Evolutionary conservation across 2,113 vertebrate species (phyloP).

Genomic region (Nannospalax galili): DNA sequence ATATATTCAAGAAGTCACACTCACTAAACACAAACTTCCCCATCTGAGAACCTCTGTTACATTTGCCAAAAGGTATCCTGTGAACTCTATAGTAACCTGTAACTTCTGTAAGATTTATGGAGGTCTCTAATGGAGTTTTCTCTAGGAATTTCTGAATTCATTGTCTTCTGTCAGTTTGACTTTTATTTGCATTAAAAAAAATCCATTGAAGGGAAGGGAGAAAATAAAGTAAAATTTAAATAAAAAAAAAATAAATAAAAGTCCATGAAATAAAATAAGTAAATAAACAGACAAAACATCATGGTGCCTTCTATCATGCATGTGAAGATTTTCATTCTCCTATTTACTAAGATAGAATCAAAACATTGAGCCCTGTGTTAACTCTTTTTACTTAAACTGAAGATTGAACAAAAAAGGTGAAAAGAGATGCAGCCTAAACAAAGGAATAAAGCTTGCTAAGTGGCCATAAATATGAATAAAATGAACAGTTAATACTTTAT

Average conservation of each 20-base stretch:
- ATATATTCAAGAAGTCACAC: conserved; percentile 11
- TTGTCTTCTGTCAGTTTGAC: not conserved
- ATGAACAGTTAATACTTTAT: conserved; percentile 76
- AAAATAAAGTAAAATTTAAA: not conserved
- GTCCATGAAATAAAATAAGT: not conserved
- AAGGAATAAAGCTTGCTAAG: conserved; percentile 53
- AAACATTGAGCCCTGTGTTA: conserved; percentile 77
- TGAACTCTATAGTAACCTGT: not conserved
- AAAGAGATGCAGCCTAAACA: conserved; percentile 68
- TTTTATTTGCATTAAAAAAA: conserved; percentile 21
- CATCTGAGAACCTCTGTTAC: not conserved
- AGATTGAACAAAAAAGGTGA: conserved; percentile 61
- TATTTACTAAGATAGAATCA: conserved; percentile 80
- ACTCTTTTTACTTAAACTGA: conserved; percentile 71
- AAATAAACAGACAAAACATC: not conserved
- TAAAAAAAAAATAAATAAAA: not conserved
- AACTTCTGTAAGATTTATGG: conserved; percentile 9
- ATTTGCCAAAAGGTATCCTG: not conserved
- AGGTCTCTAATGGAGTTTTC: not conserved
- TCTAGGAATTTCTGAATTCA: not conserved
- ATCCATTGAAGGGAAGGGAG: not conserved
- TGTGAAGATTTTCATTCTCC: conserved; percentile 68
- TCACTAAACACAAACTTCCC: not conserved
- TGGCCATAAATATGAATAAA: conserved; percentile 75
- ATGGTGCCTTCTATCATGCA: conserved; percentile 36